Evolutionary conservation across 2,113 vertebrate species (phyloP).

Genomic region (Steatornis caripensis): DNA sequence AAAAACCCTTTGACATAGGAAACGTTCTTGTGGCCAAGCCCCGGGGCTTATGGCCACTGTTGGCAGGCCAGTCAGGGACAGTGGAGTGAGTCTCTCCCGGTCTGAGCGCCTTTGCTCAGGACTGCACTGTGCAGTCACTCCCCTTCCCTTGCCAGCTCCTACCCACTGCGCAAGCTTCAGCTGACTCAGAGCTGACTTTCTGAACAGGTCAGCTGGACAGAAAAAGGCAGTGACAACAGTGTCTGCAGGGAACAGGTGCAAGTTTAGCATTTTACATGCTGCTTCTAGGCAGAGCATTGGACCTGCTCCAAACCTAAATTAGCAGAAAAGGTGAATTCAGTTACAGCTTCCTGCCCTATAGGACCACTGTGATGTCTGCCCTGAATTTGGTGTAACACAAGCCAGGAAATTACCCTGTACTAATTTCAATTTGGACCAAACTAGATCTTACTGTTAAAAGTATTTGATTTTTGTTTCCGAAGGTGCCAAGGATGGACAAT

Average conservation of each 20-base stretch:
- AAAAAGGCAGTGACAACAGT: not conserved
- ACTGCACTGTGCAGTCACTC: not conserved
- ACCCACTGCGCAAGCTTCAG: not conserved
- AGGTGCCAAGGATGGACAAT: not conserved
- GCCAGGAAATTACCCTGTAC: not conserved
- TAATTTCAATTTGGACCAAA: not conserved
- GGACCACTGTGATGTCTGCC: not conserved
- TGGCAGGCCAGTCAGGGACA: not conserved
- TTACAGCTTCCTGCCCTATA: not conserved
- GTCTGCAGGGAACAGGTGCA: not conserved
- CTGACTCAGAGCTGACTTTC: constrained; percentile 24
- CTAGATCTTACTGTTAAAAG: not conserved
- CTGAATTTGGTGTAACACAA: not conserved
- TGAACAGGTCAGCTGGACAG: not conserved
- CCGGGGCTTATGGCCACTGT: not conserved
- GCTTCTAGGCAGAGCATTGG: not conserved
- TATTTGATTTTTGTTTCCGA: not conserved
- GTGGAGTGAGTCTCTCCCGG: not conserved
- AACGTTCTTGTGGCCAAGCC: not conserved
- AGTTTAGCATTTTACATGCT: not conserved
- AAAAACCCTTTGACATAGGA: not conserved
- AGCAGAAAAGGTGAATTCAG: not conserved
- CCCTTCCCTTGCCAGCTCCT: not conserved
- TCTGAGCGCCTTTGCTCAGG: not conserved
- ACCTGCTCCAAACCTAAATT: not conserved